phyloP scores from a whole-genome alignment of 2,888 invertebrate species.

The Antitype chi region DNA sequence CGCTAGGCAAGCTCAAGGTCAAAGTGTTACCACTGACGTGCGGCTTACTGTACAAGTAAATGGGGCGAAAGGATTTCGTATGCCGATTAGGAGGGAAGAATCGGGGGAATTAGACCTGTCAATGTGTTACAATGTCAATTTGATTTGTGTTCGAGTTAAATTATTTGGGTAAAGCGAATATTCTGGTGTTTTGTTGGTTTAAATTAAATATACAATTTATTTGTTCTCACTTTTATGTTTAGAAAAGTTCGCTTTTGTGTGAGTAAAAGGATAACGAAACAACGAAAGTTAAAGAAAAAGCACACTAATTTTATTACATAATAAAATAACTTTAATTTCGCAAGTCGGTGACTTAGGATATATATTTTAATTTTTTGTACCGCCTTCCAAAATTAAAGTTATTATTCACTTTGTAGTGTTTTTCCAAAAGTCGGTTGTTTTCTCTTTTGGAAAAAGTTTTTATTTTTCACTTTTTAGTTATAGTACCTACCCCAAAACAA shows the following conservation, averaged over 20 bases:
- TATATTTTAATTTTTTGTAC: no score
- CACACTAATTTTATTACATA: no score
- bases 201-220: neutral
- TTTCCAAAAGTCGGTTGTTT: no score
- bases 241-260: neutral
- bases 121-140: conserved; percentile 51
- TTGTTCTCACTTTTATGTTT: neutral
- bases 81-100: conserved; percentile 54
- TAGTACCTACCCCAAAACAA: no score
- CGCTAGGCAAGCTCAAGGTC: neutral
- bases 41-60: conserved; percentile 49
- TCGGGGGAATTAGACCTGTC: conserved; percentile 58
- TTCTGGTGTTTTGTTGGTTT: conserved; percentile 10
- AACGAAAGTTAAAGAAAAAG: no score
- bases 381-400: no score
- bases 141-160: conserved; percentile 46
- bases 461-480: no score
- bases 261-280: no score
- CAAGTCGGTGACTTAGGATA: no score
- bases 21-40: neutral
- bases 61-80: conserved; percentile 55
- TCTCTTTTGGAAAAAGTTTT: no score
- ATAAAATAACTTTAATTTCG: no score
- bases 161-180: conserved; percentile 31
- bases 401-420: no score